Evolutionary conservation across 2,113 vertebrate species (phyloP), one percentile per base, ranked within the genome.

Genomic region (Lagenorhynchus albirostris): DNA sequence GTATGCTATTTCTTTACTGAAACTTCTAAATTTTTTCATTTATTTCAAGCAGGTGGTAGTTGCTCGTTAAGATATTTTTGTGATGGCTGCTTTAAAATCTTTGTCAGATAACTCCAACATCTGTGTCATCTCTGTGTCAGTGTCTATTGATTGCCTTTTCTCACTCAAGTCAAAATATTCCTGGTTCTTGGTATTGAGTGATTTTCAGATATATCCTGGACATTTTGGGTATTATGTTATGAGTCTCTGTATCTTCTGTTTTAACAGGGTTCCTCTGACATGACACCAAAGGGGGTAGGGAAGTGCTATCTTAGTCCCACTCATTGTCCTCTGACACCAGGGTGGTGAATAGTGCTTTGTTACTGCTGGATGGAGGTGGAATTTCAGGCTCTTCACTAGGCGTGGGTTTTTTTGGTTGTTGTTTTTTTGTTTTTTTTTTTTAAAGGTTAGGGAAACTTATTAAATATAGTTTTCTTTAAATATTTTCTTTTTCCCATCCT

Each of bases 1-100:
- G 74, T 88, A 31, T 85, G 29, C 33, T 29, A 47, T 89, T 83
- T 68, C 29, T 82, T 83, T 93, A 25, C 8, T 50, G 77, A 68
- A 71, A 62, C 15, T 81, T 65, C 11, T 73, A 29, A 38, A 38
- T 47, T 3, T 17, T 67, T 50, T 23, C 23, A 68, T 79, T 79
- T 90, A 13, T 82, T 91, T 96, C 4, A 63, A 93, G 8, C 47
- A 83, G 41, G 20, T 87, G 8, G 12, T 76, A 82, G 50, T 58
- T 86, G 8, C 15, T 80, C 14, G 60, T 50, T 36, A 44, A 76
- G 26, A 47, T 17, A 63, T 26, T 74, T 58, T 71, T 91, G 8
- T 31, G 33, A 96, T 20, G 25, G 50, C 20, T 50, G 31, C 90
- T 50, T 76, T 76, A 50, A 76, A 76, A 76, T 31, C 26, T 47